phyloP scores from a whole-genome alignment of 2,888 invertebrate species.

The Perizoma affinitatum region DNA sequence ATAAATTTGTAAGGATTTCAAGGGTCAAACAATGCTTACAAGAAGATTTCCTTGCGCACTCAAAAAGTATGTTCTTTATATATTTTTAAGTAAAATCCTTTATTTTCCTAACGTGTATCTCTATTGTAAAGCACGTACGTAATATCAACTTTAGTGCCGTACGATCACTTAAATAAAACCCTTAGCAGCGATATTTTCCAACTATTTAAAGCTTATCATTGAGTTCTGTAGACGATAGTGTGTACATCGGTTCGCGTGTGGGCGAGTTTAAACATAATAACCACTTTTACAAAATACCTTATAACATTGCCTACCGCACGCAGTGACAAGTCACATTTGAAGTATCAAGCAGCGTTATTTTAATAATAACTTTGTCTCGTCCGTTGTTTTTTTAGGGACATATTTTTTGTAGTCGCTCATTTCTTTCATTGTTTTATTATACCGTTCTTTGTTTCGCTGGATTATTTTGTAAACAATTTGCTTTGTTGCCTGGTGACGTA shows the following conservation, averaged over 20 bases:
- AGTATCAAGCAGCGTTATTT: conserved; percentile 74
- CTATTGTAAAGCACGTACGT: conserved; percentile 60
- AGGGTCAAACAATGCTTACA: conserved; percentile 49
- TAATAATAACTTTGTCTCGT: conserved; percentile 63
- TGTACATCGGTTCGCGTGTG: conserved; percentile 58
- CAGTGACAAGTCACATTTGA: conserved; percentile 70
- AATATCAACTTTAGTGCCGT: not conserved
- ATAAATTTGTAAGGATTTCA: conserved; percentile 32
- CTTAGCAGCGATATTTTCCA: not conserved
- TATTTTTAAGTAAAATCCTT: conserved; percentile 6
- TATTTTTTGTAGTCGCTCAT: conserved; percentile 59
- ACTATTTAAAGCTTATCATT: not conserved
- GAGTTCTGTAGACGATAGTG: not conserved
- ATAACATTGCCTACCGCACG: conserved; percentile 72
- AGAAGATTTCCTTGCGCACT: conserved; percentile 51
- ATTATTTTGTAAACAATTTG: conserved; percentile 35
- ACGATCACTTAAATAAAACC: not conserved
- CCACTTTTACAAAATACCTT: conserved; percentile 66
- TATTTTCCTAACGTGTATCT: conserved; percentile 51
- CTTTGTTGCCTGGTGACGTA: conserved; percentile 11
- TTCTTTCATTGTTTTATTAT: conserved; percentile 51
- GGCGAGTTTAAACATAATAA: conserved; percentile 73
- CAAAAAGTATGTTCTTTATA: conserved; percentile 35
- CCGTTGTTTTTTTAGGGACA: conserved; percentile 77
- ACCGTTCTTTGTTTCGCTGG: conserved; percentile 37